A percentile compares a stretch with the other conserved stretches of the same genome.
phyloP scores from a whole-genome alignment of 1,140 invertebrate species.

The Drosophila sucinea region DNA sequence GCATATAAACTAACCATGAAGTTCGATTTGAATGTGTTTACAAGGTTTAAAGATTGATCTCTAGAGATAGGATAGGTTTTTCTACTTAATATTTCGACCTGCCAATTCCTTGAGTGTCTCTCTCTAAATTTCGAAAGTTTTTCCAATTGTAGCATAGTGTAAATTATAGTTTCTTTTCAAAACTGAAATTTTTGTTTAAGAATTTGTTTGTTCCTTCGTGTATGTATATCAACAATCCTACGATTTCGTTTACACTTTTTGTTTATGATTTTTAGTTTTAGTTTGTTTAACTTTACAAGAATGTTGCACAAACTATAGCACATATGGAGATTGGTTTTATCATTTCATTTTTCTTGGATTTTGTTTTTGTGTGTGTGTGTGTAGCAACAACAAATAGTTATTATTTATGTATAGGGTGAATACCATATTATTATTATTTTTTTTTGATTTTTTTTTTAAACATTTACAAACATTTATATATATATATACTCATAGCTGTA shows the following conservation, averaged over 20 bases:
- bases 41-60: no score
- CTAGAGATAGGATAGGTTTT: background rate
- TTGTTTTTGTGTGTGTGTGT: constrained; percentile 26
- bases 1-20: no score
- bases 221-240: background rate
- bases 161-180: background rate
- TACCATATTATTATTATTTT: constrained; percentile 43
- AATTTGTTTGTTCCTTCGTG: background rate
- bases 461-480: constrained; percentile 60
- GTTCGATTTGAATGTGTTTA: no score
- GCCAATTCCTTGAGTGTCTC: background rate
- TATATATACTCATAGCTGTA: background rate
- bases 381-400: constrained; percentile 63
- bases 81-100: no score
- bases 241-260: background rate
- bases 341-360: constrained; percentile 29
- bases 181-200: background rate
- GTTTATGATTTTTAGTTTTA: background rate
- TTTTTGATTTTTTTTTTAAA: constrained; percentile 20
- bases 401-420: constrained; percentile 45
- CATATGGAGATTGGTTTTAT: constrained; percentile 67
- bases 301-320: constrained; percentile 57
- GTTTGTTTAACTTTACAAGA: constrained; percentile 23
- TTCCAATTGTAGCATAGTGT: background rate
- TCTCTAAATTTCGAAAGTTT: background rate